Evolutionary conservation across 2,888 invertebrate species (phyloP).

Genomic region (Litoditis marina): DNA sequence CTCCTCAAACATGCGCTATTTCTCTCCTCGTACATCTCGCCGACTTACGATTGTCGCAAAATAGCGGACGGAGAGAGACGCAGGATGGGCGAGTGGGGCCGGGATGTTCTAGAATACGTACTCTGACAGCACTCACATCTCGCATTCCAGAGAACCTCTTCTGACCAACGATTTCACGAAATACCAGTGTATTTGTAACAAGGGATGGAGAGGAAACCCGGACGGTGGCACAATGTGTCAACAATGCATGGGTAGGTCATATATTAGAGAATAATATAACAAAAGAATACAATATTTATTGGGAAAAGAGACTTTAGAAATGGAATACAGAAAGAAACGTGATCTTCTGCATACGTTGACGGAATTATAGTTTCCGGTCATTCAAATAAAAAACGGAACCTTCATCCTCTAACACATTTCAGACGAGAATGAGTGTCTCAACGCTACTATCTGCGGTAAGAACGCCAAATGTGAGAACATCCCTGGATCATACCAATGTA

Average conservation of each 20-base stretch:
- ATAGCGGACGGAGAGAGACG: too few relatives aligned
- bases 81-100: too few relatives aligned
- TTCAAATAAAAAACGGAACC: too few relatives aligned
- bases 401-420: too few relatives aligned
- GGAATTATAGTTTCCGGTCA: too few relatives aligned
- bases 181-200: conserved; percentile 8
- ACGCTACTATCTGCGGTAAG: neutral
- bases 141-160: neutral
- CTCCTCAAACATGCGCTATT: too few relatives aligned
- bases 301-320: too few relatives aligned
- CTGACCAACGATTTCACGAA: conserved; percentile 1
- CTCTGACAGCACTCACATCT: neutral
- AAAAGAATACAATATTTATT: too few relatives aligned
- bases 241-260: conserved; percentile 7
- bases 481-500: neutral
- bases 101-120: neutral
- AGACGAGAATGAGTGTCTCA: neutral
- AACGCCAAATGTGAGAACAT: neutral
- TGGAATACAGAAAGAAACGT: too few relatives aligned
- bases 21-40: too few relatives aligned
- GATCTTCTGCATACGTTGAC: too few relatives aligned
- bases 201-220: neutral
- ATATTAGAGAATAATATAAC: neutral
- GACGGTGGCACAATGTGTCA: conserved; percentile 8
- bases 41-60: too few relatives aligned